Base-by-base conservation (phyloP, 2,888 invertebrate genomes). In the Ichneumoninae sp. region DNA sequence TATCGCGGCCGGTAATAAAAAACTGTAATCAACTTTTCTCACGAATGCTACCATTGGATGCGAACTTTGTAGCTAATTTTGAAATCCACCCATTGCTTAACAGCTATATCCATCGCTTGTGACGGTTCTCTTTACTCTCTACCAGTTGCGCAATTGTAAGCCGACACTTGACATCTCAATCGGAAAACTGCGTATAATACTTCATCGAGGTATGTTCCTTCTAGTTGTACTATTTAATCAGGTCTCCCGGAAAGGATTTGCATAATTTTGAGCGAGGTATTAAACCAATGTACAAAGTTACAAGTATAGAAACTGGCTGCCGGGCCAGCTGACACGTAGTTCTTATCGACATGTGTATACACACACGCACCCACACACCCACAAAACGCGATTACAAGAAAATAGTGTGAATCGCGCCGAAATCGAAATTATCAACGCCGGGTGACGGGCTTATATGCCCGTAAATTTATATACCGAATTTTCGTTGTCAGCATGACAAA, bases 81-180 rank as follows among this genome's bases (percentile, higher is more conserved):
- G 26, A 26, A 26, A 26, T 26, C 2, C 26, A 3, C 26, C 26
- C 26, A 26, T 26, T 26, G 26, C 26, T 26, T 26, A 2, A 26
- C 26, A 26, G 26, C 26, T 3, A 26, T 26, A 26, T 26, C 26
- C 26, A 26, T 26, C 26, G 26, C 26, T 26, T 26, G 26, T 26
- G 44, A n/a, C 47, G 3, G 5, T 1, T 65, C 30, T 13, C 22
- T 8, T 40, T 40, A 52, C 52, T 33, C 33, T 6, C 33, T 50
- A 52, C 52, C 47, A 47, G 62, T 74, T 74, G 74, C 74, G 74
- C 74, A 74, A 50, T 30, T 62, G 47, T 40, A 33, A 62, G 30
- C 62, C 62, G 74, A 62, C 62, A 62, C 13, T 50, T 74, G 30
- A 74, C 50, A 10, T 44, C 7, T 47, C 30, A 19, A 30, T n/a